Evolutionary conservation across 1,140 invertebrate species (phyloP).

Genomic region (Cylas formicarius): DNA sequence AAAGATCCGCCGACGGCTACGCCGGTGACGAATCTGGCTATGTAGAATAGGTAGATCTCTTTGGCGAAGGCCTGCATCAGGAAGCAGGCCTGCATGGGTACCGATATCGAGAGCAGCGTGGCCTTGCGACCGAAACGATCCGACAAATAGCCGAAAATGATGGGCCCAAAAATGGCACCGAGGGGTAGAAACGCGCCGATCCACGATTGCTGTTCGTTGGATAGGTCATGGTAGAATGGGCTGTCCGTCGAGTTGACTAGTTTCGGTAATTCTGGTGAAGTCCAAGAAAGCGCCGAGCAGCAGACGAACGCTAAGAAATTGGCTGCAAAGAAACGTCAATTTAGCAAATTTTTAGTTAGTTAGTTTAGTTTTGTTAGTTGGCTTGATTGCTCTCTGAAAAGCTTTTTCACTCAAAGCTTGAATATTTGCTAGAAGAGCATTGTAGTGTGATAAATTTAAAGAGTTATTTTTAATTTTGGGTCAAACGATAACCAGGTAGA

Average conservation of each 20-base stretch:
- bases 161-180: conserved; percentile 59
- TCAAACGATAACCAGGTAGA: no score
- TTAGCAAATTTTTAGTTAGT: no score
- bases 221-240: conserved; percentile 32
- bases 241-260: conserved; percentile 33
- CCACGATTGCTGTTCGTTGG: conserved; percentile 58
- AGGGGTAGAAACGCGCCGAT: conserved; percentile 70
- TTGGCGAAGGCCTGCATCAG: conserved; percentile 39
- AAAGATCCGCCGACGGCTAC: conserved; percentile 44
- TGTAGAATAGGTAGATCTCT: conserved; percentile 47
- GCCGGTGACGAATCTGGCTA: conserved; percentile 44
- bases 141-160: conserved; percentile 33
- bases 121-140: conserved; percentile 45
- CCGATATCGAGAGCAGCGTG: conserved; percentile 35
- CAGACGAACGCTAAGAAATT: conserved; percentile 20
- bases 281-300: conserved; percentile 54
- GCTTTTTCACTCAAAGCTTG: no score
- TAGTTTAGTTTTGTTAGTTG: no score
- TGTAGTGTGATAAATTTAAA: no score
- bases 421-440: no score
- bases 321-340: conserved; percentile 21
- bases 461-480: no score
- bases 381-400: no score
- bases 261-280: conserved; percentile 56
- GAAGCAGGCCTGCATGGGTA: conserved; percentile 41